Conservation (phyloP, 2,113 vertebrate genomes). For the Taurulus bubalis region DNA sequence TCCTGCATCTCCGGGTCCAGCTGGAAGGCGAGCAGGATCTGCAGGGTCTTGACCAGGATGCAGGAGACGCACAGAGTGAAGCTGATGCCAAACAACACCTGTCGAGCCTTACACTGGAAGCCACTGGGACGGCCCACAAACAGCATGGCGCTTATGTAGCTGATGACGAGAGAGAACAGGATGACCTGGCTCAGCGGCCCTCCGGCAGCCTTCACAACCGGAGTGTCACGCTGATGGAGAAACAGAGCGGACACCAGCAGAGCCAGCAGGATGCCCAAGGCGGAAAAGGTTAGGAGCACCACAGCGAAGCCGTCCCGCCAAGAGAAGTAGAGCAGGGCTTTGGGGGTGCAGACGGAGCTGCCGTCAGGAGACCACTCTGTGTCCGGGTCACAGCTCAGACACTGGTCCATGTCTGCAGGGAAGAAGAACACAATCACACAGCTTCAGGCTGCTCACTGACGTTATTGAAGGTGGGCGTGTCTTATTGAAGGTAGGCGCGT, state of each 20-base stretch:
- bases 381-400: conserved; percentile 82
- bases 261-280: conserved; percentile 83
- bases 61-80: conserved; percentile 90
- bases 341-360: conserved; percentile 83
- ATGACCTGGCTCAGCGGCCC: conserved; percentile 88
- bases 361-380: conserved; percentile 87
- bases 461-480: too few species aligned
- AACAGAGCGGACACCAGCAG: conserved; percentile 86
- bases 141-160: conserved; percentile 85
- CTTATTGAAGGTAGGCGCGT: too few species aligned
- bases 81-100: conserved; percentile 89
- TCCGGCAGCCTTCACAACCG: conserved; percentile 88
- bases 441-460: too few species aligned
- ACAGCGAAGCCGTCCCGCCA: conserved; percentile 88
- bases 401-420: conserved; percentile 89
- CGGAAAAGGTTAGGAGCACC: conserved; percentile 82
- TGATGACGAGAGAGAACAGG: conserved; percentile 87
- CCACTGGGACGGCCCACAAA: conserved; percentile 87
- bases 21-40: conserved; percentile 92
- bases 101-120: conserved; percentile 86
- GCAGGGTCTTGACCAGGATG: conserved; percentile 91
- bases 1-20: conserved; percentile 86
- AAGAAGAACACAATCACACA: not conserved
- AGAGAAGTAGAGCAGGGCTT: conserved; percentile 82
- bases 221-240: conserved; percentile 85